A percentile compares a stretch with the other conserved stretches of the same genome.
These are phyloP conservation scores for Drosophila melanica DNA, from an alignment of 1,140 invertebrate genomes.

Conservation along the genomic window DNA sequence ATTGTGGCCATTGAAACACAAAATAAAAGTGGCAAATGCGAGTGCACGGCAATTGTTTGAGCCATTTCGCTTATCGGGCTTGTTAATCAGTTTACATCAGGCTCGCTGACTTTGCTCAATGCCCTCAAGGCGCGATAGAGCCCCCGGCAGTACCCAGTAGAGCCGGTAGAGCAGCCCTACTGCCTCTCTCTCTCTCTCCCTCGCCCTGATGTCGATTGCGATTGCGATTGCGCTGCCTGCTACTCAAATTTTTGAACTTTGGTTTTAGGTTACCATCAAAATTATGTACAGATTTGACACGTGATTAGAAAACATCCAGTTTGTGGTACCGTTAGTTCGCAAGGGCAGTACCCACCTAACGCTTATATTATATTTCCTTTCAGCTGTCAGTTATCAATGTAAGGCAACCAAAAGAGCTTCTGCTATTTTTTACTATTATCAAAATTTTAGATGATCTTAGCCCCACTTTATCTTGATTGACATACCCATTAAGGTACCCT, in stretches of 20 bases:
- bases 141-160: not conserved
- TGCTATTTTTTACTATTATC: too few species aligned
- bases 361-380: not conserved
- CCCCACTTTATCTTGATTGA: too few species aligned
- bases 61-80: slow-evolving; percentile 66
- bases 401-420: too few species aligned
- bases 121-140: not conserved
- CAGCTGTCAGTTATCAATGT: too few species aligned
- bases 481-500: not conserved
- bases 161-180: not conserved
- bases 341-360: not conserved
- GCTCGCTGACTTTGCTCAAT: slow-evolving; percentile 57
- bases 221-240: slow-evolving; percentile 1
- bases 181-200: not conserved
- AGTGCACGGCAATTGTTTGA: slow-evolving; percentile 55
- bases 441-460: too few species aligned
- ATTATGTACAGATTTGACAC: slow-evolving; percentile 71
- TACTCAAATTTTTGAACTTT: slow-evolving; percentile 36
- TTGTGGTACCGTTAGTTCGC: not conserved
- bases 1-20: slow-evolving; percentile 15
- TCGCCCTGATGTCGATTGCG: too few species aligned
- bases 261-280: slow-evolving; percentile 77
- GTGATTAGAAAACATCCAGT: slow-evolving; percentile 54
- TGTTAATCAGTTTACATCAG: slow-evolving; percentile 76
- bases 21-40: slow-evolving; percentile 62